Evolutionary conservation across 2,797 vertebrate species (phyloP).

Genomic region (Triplophysa yarkandensis): DNA sequence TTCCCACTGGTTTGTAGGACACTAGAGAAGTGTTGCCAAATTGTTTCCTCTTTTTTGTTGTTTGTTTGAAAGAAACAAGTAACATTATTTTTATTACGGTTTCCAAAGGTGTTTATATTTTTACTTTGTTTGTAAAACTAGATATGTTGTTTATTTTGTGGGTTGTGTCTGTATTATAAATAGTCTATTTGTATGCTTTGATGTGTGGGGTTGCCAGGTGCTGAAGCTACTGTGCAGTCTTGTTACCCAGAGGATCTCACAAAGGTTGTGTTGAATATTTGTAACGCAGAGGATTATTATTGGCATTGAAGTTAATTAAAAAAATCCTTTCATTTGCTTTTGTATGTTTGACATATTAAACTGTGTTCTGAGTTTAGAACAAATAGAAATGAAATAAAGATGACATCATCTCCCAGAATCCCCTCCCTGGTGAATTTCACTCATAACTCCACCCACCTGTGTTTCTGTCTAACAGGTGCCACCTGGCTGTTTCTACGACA

Average conservation of each 20-base stretch:
- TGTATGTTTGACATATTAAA: neutral
- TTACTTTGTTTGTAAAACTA: neutral
- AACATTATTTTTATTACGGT: neutral
- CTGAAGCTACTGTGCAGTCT: conserved; percentile 10
- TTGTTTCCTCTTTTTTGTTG: neutral
- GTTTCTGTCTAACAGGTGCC: conserved; percentile 72
- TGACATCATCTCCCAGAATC: conserved; percentile 30
- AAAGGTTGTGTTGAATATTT: conserved; percentile 14
- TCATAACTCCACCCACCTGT: conserved; percentile 66
- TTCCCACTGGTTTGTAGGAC: conserved; percentile 5
- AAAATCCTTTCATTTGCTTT: conserved; percentile 1
- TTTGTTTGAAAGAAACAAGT: neutral
- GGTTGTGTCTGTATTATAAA: conserved; percentile 11
- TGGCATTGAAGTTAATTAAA: neutral
- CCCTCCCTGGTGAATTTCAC: conserved; percentile 46
- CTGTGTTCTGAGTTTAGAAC: neutral
- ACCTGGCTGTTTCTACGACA: conserved; percentile 74
- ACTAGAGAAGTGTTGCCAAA: neutral
- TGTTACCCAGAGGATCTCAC: conserved; percentile 4
- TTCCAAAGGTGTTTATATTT: no score
- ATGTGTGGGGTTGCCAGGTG: conserved; percentile 44
- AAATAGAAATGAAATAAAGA: conserved; percentile 26
- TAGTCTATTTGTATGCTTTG: neutral
- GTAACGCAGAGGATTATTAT: neutral
- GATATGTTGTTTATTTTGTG: neutral